Evolutionary conservation across 2,888 invertebrate genomes (phyloP).

Genomic region (Ferdinandea cuprea): DNA sequence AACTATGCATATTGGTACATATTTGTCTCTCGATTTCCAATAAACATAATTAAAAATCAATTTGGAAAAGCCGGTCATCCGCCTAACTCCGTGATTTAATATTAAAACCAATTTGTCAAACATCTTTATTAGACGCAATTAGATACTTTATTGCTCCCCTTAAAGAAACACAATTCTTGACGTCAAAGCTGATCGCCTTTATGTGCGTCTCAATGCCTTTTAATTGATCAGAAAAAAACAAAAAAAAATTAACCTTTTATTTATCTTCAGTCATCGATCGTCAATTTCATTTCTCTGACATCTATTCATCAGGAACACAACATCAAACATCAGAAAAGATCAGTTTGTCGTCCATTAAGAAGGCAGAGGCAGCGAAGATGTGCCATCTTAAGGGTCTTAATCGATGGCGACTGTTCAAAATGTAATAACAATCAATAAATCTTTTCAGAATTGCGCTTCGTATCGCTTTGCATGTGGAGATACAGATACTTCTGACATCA

Average conservation of each 20-base stretch:
- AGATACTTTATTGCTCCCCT: slow-evolving; percentile 10
- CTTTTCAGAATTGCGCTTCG: slow-evolving; percentile 58
- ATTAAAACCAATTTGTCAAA: slow-evolving; percentile 53
- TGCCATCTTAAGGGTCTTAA: slow-evolving; percentile 68
- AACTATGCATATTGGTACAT: too few relatives aligned
- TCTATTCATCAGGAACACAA: slow-evolving; percentile 52
- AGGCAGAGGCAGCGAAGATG: slow-evolving; percentile 10
- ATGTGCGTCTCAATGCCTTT: slow-evolving; percentile 14
- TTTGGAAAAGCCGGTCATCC: slow-evolving; percentile 17
- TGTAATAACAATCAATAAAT: slow-evolving; percentile 71
- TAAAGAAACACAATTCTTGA: slow-evolving; percentile 6
- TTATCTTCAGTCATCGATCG: slow-evolving; percentile 26
- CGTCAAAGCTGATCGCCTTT: slow-evolving; percentile 24
- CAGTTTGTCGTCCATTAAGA: slow-evolving; percentile 27
- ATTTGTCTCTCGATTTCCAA: not conserved
- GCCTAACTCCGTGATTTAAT: slow-evolving; percentile 24
- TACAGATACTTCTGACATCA: slow-evolving; percentile 33
- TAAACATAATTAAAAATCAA: slow-evolving; percentile 36
- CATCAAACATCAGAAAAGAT: slow-evolving; percentile 20
- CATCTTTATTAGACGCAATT: slow-evolving; percentile 61
- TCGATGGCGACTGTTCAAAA: slow-evolving; percentile 71
- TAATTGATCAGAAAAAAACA: too few relatives aligned
- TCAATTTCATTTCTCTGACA: slow-evolving; percentile 56
- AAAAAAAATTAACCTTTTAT: slow-evolving; percentile 16
- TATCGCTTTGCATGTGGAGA: slow-evolving; percentile 63